phyloP scores from a whole-genome alignment of 2,113 vertebrate genomes.

The Tachysurus fulvidraco region DNA sequence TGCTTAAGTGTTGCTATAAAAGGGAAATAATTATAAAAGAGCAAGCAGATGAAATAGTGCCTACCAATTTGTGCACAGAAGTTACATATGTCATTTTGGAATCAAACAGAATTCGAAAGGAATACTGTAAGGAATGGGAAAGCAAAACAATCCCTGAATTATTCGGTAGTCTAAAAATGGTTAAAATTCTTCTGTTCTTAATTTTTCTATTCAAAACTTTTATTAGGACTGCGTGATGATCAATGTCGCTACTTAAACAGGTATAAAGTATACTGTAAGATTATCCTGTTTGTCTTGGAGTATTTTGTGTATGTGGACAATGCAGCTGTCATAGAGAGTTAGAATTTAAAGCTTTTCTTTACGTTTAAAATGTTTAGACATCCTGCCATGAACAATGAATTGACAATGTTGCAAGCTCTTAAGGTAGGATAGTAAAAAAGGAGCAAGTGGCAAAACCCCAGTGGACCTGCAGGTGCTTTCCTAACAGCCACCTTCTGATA shows the following conservation, averaged over 20 bases:
- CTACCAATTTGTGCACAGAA: not conserved
- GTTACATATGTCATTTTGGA: not conserved
- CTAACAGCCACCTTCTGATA: slow-evolving; percentile 67
- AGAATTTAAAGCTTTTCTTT: not conserved
- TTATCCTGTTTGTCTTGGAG: not conserved
- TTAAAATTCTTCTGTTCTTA: not conserved
- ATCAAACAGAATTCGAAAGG: not conserved
- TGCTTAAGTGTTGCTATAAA: not conserved
- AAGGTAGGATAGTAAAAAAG: not conserved
- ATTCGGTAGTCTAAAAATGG: too few relatives aligned
- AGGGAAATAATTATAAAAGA: not conserved
- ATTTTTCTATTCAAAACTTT: not conserved
- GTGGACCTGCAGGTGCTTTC: slow-evolving; percentile 61
- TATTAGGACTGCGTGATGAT: not conserved
- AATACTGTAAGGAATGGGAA: not conserved
- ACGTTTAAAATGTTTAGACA: not conserved
- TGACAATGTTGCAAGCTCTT: too few relatives aligned
- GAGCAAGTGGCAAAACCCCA: slow-evolving; percentile 66
- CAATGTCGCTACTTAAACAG: not conserved
- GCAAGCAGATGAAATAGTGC: not conserved
- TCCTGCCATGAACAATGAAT: not conserved
- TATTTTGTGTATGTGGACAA: not conserved
- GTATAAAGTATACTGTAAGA: not conserved
- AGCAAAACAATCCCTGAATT: not conserved
- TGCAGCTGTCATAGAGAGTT: not conserved